Percentiles rank a stretch among this genome's conserved stretches.
Evolutionary conservation across 2,113 vertebrate genomes (phyloP).

Genomic region (Clinocottus analis): DNA sequence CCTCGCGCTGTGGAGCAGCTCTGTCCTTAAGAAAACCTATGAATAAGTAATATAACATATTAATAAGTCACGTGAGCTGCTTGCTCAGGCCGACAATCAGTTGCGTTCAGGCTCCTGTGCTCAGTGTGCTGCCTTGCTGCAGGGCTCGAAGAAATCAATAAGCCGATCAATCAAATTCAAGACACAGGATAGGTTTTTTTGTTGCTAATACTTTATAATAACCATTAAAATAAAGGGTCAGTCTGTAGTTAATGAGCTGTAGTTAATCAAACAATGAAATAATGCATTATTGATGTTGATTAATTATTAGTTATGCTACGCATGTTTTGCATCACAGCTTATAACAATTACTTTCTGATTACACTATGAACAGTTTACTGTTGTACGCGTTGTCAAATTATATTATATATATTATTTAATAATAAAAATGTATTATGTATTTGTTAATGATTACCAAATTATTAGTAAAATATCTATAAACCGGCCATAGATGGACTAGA

Average conservation of each 20-base stretch:
- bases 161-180: conserved; percentile 1
- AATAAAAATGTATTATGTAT: background rate
- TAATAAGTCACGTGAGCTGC: too few relatives aligned
- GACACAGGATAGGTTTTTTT: background rate
- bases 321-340: background rate
- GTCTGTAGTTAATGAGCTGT: background rate
- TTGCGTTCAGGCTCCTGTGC: background rate
- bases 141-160: background rate
- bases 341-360: background rate
- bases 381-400: background rate
- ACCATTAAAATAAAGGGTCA: background rate
- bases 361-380: background rate
- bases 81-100: conserved; percentile 18
- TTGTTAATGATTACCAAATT: background rate
- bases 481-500: background rate
- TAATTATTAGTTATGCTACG: background rate
- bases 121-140: background rate
- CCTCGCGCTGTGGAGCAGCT: background rate
- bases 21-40: too few relatives aligned
- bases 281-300: background rate
- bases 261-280: background rate
- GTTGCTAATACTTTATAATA: background rate
- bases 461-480: background rate
- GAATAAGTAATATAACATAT: too few relatives aligned
- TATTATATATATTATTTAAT: background rate